phyloP scores from a whole-genome alignment of 2,797 vertebrate species.

The Megaceryle alcyon region DNA sequence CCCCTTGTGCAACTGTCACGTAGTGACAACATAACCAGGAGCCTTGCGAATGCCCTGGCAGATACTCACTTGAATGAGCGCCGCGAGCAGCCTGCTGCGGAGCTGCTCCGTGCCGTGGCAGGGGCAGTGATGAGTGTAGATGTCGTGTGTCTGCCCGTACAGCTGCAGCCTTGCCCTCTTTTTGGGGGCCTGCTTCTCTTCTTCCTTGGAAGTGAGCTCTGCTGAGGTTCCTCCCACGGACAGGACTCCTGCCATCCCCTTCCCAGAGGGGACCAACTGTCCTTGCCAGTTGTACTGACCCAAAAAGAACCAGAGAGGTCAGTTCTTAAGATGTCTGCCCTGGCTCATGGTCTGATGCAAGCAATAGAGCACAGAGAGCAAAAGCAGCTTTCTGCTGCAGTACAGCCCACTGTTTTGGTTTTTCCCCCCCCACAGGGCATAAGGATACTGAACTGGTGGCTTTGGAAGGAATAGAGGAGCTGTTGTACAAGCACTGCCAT shows the following conservation, averaged over 20 bases:
- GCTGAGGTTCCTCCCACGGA: conserved; percentile 73
- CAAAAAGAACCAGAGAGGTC: background rate
- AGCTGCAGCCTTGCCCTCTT: conserved; percentile 71
- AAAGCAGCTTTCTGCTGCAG: background rate
- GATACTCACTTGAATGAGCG: conserved; percentile 43
- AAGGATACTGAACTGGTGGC: background rate
- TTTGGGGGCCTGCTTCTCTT: background rate
- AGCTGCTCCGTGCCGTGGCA: conserved; percentile 82
- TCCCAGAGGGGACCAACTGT: conserved; percentile 61
- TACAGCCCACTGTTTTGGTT: background rate
- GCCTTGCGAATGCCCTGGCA: background rate
- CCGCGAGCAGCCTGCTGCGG: conserved; percentile 70
- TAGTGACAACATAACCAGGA: fast-evolving
- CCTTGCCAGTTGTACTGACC: conserved; percentile 76
- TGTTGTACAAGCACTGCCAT: background rate
- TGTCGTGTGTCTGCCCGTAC: conserved; percentile 73
- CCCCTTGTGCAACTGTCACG: background rate
- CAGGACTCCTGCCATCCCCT: conserved; percentile 73
- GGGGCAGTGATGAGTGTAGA: conserved; percentile 81
- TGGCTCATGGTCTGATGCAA: background rate
- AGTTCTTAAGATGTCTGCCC: background rate
- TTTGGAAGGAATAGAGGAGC: background rate
- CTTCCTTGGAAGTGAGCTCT: conserved; percentile 66
- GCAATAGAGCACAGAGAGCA: background rate
- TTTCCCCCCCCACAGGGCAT: background rate